Conservation (phyloP, 92 coral and sea anemone genomes). For the Zoanthus sociatus region DNA sequence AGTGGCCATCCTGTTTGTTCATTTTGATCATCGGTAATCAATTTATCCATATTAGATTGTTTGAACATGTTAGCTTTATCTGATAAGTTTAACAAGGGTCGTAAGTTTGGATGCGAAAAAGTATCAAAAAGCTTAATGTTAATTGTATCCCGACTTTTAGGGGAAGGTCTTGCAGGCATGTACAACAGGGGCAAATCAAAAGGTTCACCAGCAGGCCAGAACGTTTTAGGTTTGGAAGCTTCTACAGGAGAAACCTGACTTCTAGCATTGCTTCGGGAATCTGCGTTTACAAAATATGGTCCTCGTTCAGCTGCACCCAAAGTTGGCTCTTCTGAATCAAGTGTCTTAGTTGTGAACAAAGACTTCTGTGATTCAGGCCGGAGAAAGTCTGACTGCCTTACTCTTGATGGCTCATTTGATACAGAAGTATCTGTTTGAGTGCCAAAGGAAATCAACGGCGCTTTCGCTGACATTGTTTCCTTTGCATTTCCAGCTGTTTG, state of each 20-base stretch:
- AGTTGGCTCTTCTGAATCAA: neutral
- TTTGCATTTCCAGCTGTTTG: constrained; percentile 4
- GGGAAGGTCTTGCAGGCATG: constrained; percentile 13
- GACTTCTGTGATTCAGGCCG: neutral
- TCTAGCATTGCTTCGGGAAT: neutral
- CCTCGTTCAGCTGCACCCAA: neutral
- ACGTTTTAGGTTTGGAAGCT: neutral
- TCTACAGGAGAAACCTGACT: neutral
- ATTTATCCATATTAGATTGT: neutral
- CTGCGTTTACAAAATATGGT: neutral
- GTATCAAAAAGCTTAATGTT: constrained; percentile 74
- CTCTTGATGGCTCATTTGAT: neutral
- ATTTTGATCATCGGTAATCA: neutral
- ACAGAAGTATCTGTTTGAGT: constrained; percentile 15
- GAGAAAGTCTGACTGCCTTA: neutral
- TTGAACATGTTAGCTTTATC: neutral
- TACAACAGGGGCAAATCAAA: constrained; percentile 15
- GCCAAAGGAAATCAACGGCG: neutral
- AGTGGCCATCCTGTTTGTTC: neutral
- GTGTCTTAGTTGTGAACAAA: neutral
- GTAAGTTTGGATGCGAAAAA: constrained; percentile 36
- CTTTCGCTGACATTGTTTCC: neutral
- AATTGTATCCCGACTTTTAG: constrained; percentile 60
- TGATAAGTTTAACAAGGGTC: constrained; percentile 18
- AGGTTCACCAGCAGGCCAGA: constrained; percentile 1